phyloP scores from a whole-genome alignment of 2,888 invertebrate species.

The Lottia scabra region DNA sequence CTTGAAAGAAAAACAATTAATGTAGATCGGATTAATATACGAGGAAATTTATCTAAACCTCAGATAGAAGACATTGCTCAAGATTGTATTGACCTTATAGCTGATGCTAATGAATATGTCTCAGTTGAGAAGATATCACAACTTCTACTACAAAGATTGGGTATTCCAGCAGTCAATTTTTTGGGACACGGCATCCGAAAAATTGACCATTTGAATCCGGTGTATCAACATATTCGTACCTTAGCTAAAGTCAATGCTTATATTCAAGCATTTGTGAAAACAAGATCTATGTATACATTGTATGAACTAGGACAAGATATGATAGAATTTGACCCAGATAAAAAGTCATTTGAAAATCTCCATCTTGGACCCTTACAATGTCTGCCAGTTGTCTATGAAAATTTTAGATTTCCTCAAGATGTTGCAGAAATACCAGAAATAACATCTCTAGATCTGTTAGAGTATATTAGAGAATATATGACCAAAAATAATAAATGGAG shows the following conservation, averaged over 20 bases:
- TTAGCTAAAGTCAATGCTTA: constrained; percentile 54
- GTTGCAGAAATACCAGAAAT: constrained; percentile 56
- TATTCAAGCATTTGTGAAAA: constrained; percentile 59
- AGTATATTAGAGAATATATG: constrained; percentile 47
- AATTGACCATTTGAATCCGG: constrained; percentile 41
- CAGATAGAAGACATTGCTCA: constrained; percentile 52
- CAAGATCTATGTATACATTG: constrained; percentile 57
- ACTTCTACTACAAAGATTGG: constrained; percentile 47
- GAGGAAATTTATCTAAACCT: background rate
- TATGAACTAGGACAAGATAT: constrained; percentile 55
- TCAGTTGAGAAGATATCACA: constrained; percentile 52
- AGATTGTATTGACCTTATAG: constrained; percentile 59
- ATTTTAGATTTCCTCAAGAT: constrained; percentile 61
- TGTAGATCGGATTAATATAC: background rate
- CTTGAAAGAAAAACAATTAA: background rate
- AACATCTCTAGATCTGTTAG: constrained; percentile 52
- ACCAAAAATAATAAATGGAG: constrained; percentile 56
- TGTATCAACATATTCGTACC: constrained; percentile 51
- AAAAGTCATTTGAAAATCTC: constrained; percentile 49
- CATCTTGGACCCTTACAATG: constrained; percentile 62
- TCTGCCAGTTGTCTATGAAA: constrained; percentile 55
- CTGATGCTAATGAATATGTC: constrained; percentile 58
- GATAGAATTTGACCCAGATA: constrained; percentile 45
- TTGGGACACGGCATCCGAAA: constrained; percentile 29
- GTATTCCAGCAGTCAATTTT: constrained; percentile 22